These are phyloP conservation scores for Xestia rhomboidea DNA, from an alignment of 2,888 invertebrate species.

Conservation along the genomic window DNA sequence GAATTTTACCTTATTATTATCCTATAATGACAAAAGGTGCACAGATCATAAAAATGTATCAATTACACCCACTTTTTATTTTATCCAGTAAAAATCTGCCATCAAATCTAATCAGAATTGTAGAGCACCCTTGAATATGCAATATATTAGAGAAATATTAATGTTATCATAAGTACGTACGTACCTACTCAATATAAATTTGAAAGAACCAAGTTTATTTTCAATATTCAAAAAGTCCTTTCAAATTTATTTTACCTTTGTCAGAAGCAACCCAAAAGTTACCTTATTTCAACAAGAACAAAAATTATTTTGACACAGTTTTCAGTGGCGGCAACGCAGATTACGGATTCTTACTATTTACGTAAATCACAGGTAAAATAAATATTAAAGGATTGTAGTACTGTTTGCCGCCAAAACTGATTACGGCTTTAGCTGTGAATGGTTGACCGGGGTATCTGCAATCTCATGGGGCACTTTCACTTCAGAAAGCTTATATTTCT, in stretches of 20 bases:
- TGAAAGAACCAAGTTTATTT: no score
- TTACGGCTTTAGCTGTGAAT: background rate
- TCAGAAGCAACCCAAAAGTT: background rate
- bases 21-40: background rate
- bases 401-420: background rate
- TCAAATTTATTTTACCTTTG: background rate
- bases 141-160: background rate
- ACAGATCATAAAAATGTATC: background rate
- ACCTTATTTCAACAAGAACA: background rate
- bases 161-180: background rate
- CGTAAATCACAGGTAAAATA: background rate
- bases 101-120: background rate
- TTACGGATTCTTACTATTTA: background rate
- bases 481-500: background rate
- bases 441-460: conserved; percentile 6
- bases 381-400: background rate
- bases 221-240: no score
- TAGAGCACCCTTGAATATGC: background rate
- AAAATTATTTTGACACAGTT: background rate
- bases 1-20: background rate
- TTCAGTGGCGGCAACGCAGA: background rate
- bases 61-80: no score
- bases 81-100: no score
- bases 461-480: conserved; percentile 25
- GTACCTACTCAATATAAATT: no score